Base-by-base conservation (phyloP, 1,140 invertebrate genomes). In the Danaus melanippus region DNA sequence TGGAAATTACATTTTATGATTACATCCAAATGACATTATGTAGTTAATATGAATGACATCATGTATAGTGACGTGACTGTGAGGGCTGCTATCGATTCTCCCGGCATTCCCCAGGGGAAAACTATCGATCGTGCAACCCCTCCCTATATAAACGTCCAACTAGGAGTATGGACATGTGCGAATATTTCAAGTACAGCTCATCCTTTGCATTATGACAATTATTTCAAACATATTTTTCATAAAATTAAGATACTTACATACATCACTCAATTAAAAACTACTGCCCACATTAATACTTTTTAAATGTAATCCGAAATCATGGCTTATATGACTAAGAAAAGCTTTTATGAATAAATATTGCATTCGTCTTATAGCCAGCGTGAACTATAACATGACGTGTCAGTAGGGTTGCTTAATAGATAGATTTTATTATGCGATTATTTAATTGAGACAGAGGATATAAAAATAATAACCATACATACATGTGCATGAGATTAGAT, bases 71-170 rank as follows among this genome's bases (percentile, higher is more conserved):
- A 32, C 21, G 21, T 32, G 21, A 32, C 21, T 12, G 50, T 46
- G 9, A 32, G 51, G 57, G 54, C 49, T 39, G 32, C 10, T 67
- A 69, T 74, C 61, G 71, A 71, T 71, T 62, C 50, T 10, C 17
- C 41, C 39, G 57, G 56, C 42, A 10, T 46, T 57, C 65, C 70
- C 70, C 68, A 43, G 58, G 67, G 68, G 68, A 67, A 71, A 73
- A 71, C 61, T 69, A 73, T 73, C 62, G 70, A 69, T 69, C 66
- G 49, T 15, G 46, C 58, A 39, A 52, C 57, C 68, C 66, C 53
- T 56, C 50, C 21, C 21, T 32, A 32, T 7, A 32, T 15, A 15
- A 5, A 32, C 21, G 21, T 32, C 21, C 21, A 32, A 7, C 5
- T 32, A 32, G 2, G 21, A 32, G 6, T 32, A 32, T 32, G 21